Conservation (phyloP, 2,797 vertebrate genomes). For the Tauraco hartlaubi region DNA sequence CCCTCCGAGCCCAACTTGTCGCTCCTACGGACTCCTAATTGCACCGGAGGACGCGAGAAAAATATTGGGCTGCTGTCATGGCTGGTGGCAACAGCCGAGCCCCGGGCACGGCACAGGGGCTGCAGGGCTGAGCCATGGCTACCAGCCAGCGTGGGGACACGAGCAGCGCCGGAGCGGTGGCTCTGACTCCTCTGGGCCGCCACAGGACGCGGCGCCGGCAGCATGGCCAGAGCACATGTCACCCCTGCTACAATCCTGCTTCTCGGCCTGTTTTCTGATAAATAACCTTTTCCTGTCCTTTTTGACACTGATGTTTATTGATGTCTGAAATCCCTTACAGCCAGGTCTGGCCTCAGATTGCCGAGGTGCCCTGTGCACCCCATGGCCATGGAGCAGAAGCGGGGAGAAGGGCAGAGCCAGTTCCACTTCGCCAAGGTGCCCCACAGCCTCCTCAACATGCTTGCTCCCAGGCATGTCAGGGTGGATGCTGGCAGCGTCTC, state of each 20-base stretch:
- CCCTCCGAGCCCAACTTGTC: not conserved
- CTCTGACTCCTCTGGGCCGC: not conserved
- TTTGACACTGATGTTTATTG: conserved; percentile 65
- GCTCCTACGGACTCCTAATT: not conserved
- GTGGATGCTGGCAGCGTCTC: not conserved
- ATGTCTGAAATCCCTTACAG: conserved; percentile 41
- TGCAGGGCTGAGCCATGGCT: fast-evolving
- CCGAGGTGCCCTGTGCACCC: not conserved
- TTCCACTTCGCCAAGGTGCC: not conserved
- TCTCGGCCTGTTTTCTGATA: not conserved
- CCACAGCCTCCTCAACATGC: not conserved
- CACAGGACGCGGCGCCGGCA: not conserved
- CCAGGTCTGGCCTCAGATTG: conserved; percentile 22
- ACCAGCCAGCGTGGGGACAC: not conserved
- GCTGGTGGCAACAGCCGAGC: not conserved
- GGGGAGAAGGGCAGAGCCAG: not conserved
- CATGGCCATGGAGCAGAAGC: fast-evolving
- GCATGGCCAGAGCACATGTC: not conserved
- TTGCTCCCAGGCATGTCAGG: not conserved
- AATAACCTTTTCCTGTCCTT: conserved; percentile 56
- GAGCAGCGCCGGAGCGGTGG: not conserved
- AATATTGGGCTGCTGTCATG: not conserved
- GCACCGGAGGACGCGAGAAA: not conserved
- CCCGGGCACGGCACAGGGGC: not conserved
- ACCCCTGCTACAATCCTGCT: not conserved